Evolutionary conservation across 1,140 invertebrate genomes (phyloP).

Genomic region (Trichoplusia ni): DNA sequence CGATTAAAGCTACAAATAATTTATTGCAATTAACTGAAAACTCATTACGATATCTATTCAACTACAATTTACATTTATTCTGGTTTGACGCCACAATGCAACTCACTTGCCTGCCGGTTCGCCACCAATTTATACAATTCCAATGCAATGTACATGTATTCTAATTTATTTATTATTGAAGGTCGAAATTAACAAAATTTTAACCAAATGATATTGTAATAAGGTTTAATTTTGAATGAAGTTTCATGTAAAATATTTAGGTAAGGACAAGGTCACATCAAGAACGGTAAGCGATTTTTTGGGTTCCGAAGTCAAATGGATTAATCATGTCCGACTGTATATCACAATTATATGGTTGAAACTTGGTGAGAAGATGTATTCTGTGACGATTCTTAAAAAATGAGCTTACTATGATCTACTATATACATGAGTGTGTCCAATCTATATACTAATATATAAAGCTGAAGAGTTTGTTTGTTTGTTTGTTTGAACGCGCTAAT

Average conservation of each 20-base stretch:
- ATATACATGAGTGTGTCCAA: no score
- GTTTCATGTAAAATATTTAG: neutral
- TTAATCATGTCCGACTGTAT: no score
- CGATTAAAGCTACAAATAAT: neutral
- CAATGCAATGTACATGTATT: conserved; percentile 14
- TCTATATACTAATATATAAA: no score
- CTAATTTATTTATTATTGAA: no score
- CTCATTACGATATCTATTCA: neutral
- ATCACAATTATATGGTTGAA: no score
- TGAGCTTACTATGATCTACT: no score
- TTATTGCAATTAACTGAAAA: neutral
- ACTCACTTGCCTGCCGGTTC: neutral
- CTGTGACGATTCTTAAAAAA: no score
- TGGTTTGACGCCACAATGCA: neutral
- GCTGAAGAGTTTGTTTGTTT: no score
- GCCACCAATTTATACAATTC: neutral
- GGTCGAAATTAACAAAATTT: neutral
- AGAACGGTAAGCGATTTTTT: conserved; percentile 3
- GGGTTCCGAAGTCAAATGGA: no score
- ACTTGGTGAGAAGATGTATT: no score
- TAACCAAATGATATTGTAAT: neutral
- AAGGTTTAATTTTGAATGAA: neutral
- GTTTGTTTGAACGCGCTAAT: no score
- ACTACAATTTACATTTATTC: conserved; percentile 5
- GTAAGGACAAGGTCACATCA: neutral